Conservation (phyloP, 35 echinoderm and acorn worm species). For the Apostichopus californicus region DNA sequence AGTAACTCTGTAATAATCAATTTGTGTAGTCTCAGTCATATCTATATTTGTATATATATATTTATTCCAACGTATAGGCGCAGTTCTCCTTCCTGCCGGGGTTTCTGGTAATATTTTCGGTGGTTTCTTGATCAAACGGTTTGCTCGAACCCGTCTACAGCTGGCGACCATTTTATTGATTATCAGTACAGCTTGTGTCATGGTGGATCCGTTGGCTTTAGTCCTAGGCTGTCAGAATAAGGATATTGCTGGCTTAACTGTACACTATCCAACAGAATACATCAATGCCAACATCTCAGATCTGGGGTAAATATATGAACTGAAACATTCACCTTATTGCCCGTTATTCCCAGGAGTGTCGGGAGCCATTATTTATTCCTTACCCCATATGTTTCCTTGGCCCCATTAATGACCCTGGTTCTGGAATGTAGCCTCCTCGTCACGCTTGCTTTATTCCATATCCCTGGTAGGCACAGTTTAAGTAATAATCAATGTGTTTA, state of each 20-base stretch:
- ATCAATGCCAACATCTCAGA: not conserved
- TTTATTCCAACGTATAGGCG: conserved; percentile 9
- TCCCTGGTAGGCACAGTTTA: too few relatives aligned
- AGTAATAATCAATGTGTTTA: not conserved
- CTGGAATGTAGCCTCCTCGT: too few relatives aligned
- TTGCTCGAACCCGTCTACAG: conserved; percentile 18
- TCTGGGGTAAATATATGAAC: not conserved
- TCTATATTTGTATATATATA: not conserved
- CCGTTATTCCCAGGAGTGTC: too few relatives aligned
- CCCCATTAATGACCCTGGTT: too few relatives aligned
- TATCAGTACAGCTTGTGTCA: not conserved
- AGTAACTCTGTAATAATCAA: too few relatives aligned
- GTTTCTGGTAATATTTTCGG: conserved; percentile 49
- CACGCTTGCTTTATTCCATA: too few relatives aligned
- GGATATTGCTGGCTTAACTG: conserved; percentile 55
- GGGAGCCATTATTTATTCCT: too few relatives aligned
- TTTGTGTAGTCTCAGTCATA: too few relatives aligned
- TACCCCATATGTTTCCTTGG: too few relatives aligned
- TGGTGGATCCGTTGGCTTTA: conserved; percentile 12
- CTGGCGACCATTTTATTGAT: conserved; percentile 37
- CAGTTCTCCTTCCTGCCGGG: conserved; percentile 39
- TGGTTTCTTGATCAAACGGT: conserved; percentile 51
- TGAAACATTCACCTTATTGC: too few relatives aligned
- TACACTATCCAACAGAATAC: conserved; percentile 26
- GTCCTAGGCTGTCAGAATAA: conserved; percentile 53